These are phyloP conservation scores for Ceratothoa steindachneri DNA, from an alignment of 2,888 invertebrate genomes.

Conservation along the genomic window DNA sequence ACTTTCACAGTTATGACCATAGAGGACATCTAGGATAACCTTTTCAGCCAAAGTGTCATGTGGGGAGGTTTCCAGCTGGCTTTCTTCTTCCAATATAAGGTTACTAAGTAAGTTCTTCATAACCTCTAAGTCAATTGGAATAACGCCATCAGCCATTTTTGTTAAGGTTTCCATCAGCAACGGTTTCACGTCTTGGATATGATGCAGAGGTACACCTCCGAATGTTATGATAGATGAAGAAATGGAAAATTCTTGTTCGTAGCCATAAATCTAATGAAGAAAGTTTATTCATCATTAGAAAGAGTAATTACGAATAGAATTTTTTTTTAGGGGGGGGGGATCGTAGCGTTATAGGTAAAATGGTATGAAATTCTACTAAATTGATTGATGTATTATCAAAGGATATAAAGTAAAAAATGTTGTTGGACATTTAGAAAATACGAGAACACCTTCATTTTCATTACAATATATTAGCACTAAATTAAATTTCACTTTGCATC, in stretches of 20 bases:
- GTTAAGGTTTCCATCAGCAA: slow-evolving; percentile 30
- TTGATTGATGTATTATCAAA: too few species aligned
- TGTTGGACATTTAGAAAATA: too few species aligned
- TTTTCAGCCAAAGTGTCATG: slow-evolving; percentile 72
- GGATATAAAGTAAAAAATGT: too few species aligned
- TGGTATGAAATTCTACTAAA: too few species aligned
- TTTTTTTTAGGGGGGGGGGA: too few species aligned
- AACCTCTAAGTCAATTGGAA: slow-evolving; percentile 21
- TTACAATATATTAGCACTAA: too few species aligned
- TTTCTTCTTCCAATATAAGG: slow-evolving; percentile 62
- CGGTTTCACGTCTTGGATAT: slow-evolving; percentile 32
- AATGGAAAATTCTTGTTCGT: slow-evolving; percentile 24
- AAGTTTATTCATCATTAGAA: too few species aligned
- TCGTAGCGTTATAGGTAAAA: too few species aligned
- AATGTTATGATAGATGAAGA: slow-evolving; percentile 35
- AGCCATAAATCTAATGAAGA: slow-evolving; percentile 26
- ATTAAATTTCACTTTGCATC: too few species aligned
- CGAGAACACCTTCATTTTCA: too few species aligned
- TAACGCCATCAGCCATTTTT: slow-evolving; percentile 19
- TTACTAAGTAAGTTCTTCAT: slow-evolving; percentile 36
- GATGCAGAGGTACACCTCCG: slow-evolving; percentile 31
- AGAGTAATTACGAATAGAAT: too few species aligned
- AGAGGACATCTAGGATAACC: slow-evolving; percentile 76
- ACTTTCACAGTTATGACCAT: slow-evolving; percentile 68
- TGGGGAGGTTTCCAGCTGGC: slow-evolving; percentile 70